Conservation (phyloP, 2,113 vertebrate species). For the Oenanthe oenanthe region DNA sequence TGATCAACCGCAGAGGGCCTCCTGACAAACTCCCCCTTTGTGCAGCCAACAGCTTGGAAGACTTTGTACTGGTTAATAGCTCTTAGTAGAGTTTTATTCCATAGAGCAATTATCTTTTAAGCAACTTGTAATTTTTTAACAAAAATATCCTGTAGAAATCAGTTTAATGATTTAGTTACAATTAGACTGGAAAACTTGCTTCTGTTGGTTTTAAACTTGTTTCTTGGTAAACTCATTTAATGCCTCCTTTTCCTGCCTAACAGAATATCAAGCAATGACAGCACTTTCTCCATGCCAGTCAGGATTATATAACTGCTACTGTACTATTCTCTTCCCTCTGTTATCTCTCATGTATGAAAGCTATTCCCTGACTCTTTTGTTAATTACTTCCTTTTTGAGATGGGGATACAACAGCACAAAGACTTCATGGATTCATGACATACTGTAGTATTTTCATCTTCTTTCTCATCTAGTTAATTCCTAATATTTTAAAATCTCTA, state of each 20-base stretch:
- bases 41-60: neutral
- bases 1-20: neutral
- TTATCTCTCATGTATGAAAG: neutral
- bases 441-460: neutral
- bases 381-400: neutral
- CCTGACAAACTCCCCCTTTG: neutral
- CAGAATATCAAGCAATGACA: neutral
- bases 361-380: neutral
- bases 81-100: neutral
- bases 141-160: neutral
- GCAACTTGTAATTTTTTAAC: neutral
- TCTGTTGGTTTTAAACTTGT: neutral
- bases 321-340: neutral
- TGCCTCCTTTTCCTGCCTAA: neutral
- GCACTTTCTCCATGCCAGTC: neutral
- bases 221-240: neutral
- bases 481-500: neutral
- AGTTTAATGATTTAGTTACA: neutral
- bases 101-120: neutral
- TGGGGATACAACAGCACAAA: neutral
- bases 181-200: neutral
- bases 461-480: neutral
- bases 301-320: neutral
- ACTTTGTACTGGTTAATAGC: neutral
- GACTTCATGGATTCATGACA: neutral